These are phyloP conservation scores for Monopterus albus DNA, from an alignment of 2,113 vertebrate species.

Conservation along the genomic window DNA sequence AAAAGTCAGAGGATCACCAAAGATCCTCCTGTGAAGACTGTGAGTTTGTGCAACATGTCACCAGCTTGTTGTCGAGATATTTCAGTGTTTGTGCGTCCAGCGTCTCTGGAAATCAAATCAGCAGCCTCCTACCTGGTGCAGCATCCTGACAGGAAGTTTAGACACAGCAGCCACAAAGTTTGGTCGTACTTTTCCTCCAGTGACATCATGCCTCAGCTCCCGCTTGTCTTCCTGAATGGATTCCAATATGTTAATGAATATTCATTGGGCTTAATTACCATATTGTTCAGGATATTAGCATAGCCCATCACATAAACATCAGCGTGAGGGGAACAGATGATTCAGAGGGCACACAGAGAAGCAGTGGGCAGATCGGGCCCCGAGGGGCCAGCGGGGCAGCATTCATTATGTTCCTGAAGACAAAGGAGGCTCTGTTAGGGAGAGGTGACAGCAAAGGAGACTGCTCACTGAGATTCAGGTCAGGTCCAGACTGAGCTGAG, in stretches of 20 bases:
- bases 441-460: conserved; percentile 22
- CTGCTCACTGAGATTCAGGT: background rate
- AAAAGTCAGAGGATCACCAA: too few species aligned
- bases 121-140: conserved; percentile 1
- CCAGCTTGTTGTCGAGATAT: too few species aligned
- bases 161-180: conserved; percentile 30
- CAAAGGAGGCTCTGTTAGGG: conserved; percentile 12
- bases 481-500: too few species aligned
- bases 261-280: conserved; percentile 50
- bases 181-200: conserved; percentile 17
- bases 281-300: conserved; percentile 55
- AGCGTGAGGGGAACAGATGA: conserved; percentile 47
- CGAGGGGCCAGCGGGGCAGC: conserved; percentile 43
- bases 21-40: too few species aligned
- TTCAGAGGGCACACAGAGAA: conserved; percentile 42
- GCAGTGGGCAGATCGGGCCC: conserved; percentile 33
- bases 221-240: conserved; percentile 35
- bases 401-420: conserved; percentile 42
- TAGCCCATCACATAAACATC: conserved; percentile 52
- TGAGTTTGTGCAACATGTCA: too few species aligned
- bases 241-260: conserved; percentile 51
- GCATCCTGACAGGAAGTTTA: conserved; percentile 15
- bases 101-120: too few species aligned
- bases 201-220: conserved; percentile 37
- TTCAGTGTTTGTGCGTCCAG: too few species aligned